Evolutionary conservation across 2,888 invertebrate genomes (phyloP).

Genomic region (Himalopsyche japonica): DNA sequence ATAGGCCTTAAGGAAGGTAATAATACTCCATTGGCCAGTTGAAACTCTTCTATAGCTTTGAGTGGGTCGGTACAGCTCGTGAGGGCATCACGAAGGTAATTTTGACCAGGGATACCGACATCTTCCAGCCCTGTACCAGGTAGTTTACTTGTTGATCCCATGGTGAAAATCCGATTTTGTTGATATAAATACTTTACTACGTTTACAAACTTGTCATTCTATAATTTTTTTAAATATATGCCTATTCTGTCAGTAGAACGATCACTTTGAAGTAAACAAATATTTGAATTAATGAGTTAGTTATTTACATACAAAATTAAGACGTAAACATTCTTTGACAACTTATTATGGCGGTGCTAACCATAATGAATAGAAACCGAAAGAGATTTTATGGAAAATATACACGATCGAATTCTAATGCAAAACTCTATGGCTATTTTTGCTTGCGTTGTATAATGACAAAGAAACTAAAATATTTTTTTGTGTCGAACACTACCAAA

Average conservation of each 20-base stretch:
- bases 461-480: too few species aligned
- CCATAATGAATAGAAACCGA: too few species aligned
- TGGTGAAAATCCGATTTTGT: conserved; percentile 37
- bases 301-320: neutral
- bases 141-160: conserved; percentile 57
- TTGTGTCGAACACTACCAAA: too few species aligned
- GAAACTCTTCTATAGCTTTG: conserved; percentile 98
- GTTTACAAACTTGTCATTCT: too few species aligned
- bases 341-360: neutral
- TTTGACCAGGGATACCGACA: conserved; percentile 84
- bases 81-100: conserved; percentile 85
- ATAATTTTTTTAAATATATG: too few species aligned
- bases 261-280: neutral
- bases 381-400: too few species aligned
- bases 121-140: conserved; percentile 75
- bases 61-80: conserved; percentile 96
- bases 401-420: too few species aligned
- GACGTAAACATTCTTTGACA: neutral
- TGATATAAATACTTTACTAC: neutral
- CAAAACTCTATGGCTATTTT: too few species aligned
- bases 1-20: conserved; percentile 92
- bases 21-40: conserved; percentile 90
- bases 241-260: too few species aligned
- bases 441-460: too few species aligned
- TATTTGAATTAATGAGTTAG: neutral